Evolutionary conservation across 2,797 vertebrate genomes (phyloP).

Genomic region (Neosalanx taihuensis): DNA sequence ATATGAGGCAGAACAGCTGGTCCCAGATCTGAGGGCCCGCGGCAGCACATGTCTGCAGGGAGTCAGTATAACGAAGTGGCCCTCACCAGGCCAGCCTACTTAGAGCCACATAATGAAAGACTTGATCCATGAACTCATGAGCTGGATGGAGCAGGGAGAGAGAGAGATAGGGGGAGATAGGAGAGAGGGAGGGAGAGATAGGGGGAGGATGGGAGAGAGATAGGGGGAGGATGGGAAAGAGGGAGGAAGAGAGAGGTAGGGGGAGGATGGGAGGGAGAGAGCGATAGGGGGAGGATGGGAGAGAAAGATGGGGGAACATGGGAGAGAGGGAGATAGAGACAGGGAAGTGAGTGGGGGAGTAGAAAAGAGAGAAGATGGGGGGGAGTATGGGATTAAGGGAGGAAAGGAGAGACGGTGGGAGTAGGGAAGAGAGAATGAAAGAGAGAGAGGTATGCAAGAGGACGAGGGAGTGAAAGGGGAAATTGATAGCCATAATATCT

Average conservation of each 20-base stretch:
- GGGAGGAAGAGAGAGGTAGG: background rate
- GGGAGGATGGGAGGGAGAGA: background rate
- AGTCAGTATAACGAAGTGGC: background rate
- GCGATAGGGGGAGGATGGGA: background rate
- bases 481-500: conserved; percentile 29
- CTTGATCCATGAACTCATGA: conserved; percentile 2
- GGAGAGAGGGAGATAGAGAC: too few species aligned
- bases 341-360: background rate
- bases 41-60: conserved; percentile 56
- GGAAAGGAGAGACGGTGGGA: background rate
- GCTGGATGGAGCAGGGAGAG: background rate
- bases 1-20: too few species aligned
- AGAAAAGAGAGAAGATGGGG: background rate
- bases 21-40: too few species aligned
- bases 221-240: background rate
- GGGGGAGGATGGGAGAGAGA: background rate
- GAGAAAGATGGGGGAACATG: background rate
- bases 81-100: background rate
- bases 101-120: conserved; percentile 4
- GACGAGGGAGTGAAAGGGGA: background rate
- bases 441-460: background rate
- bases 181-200: too few species aligned
- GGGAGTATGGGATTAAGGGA: background rate
- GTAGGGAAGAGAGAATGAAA: background rate
- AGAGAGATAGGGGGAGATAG: background rate